Base-by-base conservation (phyloP, 2,888 invertebrate species). In the Pollenia angustigena region DNA sequence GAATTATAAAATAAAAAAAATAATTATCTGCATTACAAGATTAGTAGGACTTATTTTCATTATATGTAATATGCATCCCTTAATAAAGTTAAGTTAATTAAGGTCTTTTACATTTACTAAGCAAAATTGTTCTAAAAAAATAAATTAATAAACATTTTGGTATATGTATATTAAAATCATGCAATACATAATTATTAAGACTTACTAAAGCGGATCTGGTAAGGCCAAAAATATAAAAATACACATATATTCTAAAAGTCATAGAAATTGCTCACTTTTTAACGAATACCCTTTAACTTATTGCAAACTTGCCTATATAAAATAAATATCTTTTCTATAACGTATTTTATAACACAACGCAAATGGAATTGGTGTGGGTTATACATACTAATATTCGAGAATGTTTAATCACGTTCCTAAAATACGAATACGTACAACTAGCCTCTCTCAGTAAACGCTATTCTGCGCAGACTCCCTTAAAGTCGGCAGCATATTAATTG, bases 381-480 rank as follows among this genome's bases (percentile, higher is more conserved):
- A 71, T 44, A 54, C 44, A 40, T 46, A 11, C 46, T 46, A 2
- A 1, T 32, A 54, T n/a, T 76, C 23, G 42, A 42, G 18, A 42
- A 11, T 18, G 9, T 18, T 50, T 62, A 64, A 23, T 76, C 56
- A 56, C 58, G 46, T 76, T 62, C 7, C 9, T 23, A 62, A 32
- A 80, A 62, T 32, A 71, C 42, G n/a, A 64, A 46, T 12, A 56
- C 58, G 48, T 42, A 40, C 64, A 42, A 40, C 3, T 16, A 14
- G 3, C 23, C 18, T 52, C 16, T 62, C 74, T 68, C 60, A 40
- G 11, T 54, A 40, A 48, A 60, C 54, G 46, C 46, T 48, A 12
- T 76, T 18, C 10, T 58, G 52, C 87, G 87, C 87, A 83, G 50
- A 60, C 83, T 83, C 87, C 56, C 60, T 60, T 50, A 81, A 79